Evolutionary conservation across 2,797 vertebrate species (phyloP).

Genomic region (Eulemur albifrons): DNA sequence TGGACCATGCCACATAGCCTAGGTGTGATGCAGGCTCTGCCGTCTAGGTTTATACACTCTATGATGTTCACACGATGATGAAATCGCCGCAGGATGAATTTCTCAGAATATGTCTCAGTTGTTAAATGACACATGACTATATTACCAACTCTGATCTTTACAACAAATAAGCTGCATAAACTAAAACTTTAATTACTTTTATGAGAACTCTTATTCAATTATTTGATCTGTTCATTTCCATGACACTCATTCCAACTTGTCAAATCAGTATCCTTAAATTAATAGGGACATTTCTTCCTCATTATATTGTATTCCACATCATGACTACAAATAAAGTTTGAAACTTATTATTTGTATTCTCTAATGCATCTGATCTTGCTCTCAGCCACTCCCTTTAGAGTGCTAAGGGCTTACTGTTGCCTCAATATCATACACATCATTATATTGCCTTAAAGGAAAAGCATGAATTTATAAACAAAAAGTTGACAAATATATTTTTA

Average conservation of each 20-base stretch:
- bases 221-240: neutral
- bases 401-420: neutral
- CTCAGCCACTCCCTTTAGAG: neutral
- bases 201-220: neutral
- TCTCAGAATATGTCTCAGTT: neutral
- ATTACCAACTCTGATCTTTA: neutral
- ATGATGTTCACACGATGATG: neutral
- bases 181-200: neutral
- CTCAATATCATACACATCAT: too few relatives aligned
- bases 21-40: too few relatives aligned
- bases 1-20: too few relatives aligned
- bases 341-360: neutral
- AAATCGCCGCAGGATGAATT: neutral
- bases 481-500: neutral
- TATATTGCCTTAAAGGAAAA: neutral
- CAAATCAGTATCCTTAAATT: neutral
- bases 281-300: neutral
- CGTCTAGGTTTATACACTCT: neutral
- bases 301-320: neutral
- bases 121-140: neutral
- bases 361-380: neutral
- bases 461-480: neutral
- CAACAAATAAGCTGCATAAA: neutral
- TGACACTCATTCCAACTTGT: neutral
- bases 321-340: neutral